A percentile compares a stretch with the other conserved stretches of the same genome.
Evolutionary conservation across 2,113 vertebrate species (phyloP).

Genomic region (Vicugna pacos): DNA sequence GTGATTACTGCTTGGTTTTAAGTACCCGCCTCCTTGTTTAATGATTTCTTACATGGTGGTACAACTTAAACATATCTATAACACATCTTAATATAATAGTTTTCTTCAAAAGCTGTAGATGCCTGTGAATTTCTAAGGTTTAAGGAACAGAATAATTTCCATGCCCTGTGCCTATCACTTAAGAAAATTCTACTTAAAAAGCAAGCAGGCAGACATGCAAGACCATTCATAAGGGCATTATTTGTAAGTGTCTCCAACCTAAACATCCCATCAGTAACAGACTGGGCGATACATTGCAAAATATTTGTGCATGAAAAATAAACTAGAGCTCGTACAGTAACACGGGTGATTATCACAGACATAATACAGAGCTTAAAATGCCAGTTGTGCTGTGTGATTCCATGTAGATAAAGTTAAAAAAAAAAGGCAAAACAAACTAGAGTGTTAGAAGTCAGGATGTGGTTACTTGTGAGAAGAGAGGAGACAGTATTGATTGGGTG

Average conservation of each 20-base stretch:
- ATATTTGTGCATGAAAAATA: not conserved
- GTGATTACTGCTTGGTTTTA: not conserved
- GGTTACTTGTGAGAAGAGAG: not conserved
- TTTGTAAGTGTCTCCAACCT: not conserved
- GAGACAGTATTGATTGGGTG: rapidly evolving
- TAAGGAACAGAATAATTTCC: not conserved
- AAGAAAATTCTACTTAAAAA: not conserved
- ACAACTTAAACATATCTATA: not conserved
- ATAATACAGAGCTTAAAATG: not conserved
- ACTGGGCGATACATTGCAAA: not conserved
- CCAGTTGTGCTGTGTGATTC: not conserved
- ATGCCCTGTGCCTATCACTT: not conserved
- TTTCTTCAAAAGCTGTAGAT: not conserved
- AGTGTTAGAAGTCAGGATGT: not conserved
- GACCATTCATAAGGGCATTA: not conserved
- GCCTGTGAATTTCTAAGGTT: not conserved
- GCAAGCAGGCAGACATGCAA: not conserved
- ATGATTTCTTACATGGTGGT: not conserved
- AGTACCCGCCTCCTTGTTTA: not conserved
- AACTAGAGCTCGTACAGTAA: not conserved
- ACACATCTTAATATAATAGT: not conserved
- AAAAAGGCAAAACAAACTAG: not conserved
- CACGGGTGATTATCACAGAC: not conserved
- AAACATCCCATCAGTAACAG: not conserved
- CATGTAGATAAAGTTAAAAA: not conserved